Conservation (phyloP, 2,797 vertebrate genomes). For the Botia almorhae region DNA sequence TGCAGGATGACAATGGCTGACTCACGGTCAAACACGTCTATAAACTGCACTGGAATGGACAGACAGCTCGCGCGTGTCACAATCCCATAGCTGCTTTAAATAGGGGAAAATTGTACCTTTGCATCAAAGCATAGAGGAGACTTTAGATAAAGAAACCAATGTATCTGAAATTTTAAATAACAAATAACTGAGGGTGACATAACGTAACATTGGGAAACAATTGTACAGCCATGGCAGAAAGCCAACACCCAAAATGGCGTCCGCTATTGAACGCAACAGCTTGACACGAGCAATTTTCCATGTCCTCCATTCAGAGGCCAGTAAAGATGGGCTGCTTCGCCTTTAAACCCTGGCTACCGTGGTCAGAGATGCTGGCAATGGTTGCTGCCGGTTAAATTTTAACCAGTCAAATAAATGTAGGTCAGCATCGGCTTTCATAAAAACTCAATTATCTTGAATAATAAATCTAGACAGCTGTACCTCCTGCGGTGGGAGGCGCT, state of each 20-base stretch:
- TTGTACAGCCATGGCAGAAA: conserved; percentile 19
- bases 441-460: conserved; percentile 61
- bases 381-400: conserved; percentile 58
- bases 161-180: neutral
- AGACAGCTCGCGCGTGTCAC: conserved; percentile 3
- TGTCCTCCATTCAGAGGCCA: conserved; percentile 26
- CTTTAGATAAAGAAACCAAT: neutral
- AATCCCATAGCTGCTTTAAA: conserved; percentile 35
- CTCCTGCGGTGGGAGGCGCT: conserved; percentile 33
- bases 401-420: conserved; percentile 56
- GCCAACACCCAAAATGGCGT: conserved; percentile 10
- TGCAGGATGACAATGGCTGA: conserved; percentile 18
- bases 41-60: conserved; percentile 25
- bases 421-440: conserved; percentile 55
- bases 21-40: neutral
- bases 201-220: conserved; percentile 21
- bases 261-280: conserved; percentile 31
- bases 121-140: conserved; percentile 5
- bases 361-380: conserved; percentile 30
- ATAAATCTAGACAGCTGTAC: conserved; percentile 51
- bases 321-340: conserved; percentile 31
- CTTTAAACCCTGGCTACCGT: conserved; percentile 32
- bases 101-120: neutral
- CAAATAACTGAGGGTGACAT: neutral
- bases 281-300: conserved; percentile 36